phyloP scores from a whole-genome alignment of 2,113 vertebrate genomes.

The Pholis gunnellus region DNA sequence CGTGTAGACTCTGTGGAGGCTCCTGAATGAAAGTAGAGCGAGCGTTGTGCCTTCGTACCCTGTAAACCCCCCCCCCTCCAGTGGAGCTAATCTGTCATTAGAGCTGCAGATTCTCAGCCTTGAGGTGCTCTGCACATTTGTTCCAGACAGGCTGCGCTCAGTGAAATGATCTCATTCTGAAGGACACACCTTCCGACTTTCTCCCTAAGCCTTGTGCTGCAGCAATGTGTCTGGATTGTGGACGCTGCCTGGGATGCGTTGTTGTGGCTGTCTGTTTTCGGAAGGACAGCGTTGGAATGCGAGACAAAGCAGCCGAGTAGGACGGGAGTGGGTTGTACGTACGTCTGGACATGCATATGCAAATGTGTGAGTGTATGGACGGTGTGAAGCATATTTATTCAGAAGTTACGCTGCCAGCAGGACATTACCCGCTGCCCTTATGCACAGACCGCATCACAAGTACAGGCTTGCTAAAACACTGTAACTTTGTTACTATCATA shows the following conservation, averaged over 20 bases:
- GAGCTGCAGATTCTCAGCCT: constrained; percentile 65
- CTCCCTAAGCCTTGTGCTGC: constrained; percentile 46
- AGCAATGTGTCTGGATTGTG: constrained; percentile 55
- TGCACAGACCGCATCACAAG: constrained; percentile 56
- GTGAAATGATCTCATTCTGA: constrained; percentile 70
- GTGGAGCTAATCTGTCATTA: constrained; percentile 56
- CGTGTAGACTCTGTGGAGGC: constrained; percentile 36
- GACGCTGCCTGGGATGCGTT: constrained; percentile 46
- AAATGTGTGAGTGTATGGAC: constrained; percentile 43
- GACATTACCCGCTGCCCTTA: constrained; percentile 53
- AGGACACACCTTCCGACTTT: constrained; percentile 74
- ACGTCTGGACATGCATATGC: constrained; percentile 42
- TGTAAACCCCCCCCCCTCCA: constrained; percentile 3
- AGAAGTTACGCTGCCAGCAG: constrained; percentile 35
- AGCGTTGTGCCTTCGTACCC: constrained; percentile 40
- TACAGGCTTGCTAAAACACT: constrained; percentile 69
- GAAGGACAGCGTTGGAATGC: constrained; percentile 55
- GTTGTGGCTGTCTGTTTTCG: constrained; percentile 49
- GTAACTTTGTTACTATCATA: constrained; percentile 72
- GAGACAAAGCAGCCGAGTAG: constrained; percentile 41
- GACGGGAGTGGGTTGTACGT: neutral
- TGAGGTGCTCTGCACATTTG: constrained; percentile 58
- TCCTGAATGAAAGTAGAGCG: constrained; percentile 42
- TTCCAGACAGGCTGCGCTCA: constrained; percentile 68
- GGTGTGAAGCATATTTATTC: constrained; percentile 55